Percentiles rank a stretch among this genome's conserved stretches.
Evolutionary conservation across 2,888 invertebrate genomes (phyloP).

Genomic region (Lapara coniferarum): DNA sequence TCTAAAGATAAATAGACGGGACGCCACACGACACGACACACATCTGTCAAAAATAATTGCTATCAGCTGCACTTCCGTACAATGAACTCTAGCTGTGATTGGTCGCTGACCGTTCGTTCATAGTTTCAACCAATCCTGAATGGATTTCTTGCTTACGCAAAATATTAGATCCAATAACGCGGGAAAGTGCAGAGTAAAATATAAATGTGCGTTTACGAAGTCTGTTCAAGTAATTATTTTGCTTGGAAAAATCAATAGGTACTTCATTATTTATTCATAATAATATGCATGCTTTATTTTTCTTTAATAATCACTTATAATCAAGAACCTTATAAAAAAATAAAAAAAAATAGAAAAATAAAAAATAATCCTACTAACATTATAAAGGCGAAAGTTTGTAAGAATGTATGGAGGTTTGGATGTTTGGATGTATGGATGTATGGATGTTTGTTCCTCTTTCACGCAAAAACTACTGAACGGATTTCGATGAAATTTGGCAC

Average conservation of each 20-base stretch:
- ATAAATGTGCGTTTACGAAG: conserved; percentile 22
- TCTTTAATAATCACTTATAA: no score
- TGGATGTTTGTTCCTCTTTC: no score
- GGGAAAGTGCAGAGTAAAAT: conserved; percentile 34
- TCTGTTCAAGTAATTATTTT: not conserved
- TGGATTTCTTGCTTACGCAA: conserved; percentile 32
- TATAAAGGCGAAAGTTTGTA: no score
- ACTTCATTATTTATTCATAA: no score
- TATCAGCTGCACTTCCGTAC: conserved; percentile 53
- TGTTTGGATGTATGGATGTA: no score
- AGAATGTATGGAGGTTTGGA: no score
- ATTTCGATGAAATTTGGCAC: no score
- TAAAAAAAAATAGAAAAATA: no score
- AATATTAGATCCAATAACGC: conserved; percentile 41
- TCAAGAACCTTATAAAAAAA: no score
- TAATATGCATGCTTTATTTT: no score
- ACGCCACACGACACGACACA: conserved; percentile 67
- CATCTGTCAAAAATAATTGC: conserved; percentile 46
- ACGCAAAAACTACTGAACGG: no score
- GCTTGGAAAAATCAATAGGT: not conserved
- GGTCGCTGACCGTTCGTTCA: conserved; percentile 33
- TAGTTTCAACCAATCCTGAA: conserved; percentile 41
- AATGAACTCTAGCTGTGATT: conserved; percentile 48
- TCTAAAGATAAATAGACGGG: conserved; percentile 68
- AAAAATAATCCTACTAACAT: no score